These are phyloP conservation scores for Muscina levida DNA, from an alignment of 2,888 invertebrate genomes.

Conservation along the genomic window DNA sequence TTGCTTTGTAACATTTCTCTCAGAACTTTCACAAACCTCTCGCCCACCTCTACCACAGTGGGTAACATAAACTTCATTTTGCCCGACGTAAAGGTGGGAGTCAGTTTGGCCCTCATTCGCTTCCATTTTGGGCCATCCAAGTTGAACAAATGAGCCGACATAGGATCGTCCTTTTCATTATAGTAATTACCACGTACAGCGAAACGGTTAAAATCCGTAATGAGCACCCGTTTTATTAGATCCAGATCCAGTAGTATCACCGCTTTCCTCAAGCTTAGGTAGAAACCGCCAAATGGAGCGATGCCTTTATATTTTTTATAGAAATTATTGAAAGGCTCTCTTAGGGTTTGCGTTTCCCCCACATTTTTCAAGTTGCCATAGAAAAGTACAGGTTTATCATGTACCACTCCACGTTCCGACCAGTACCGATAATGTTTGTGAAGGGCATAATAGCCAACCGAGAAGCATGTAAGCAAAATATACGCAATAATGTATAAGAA, in stretches of 20 bases:
- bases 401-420: conserved; percentile 69
- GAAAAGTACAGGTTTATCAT: conserved; percentile 70
- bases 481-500: conserved; percentile 49
- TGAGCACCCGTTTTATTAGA: conserved; percentile 75
- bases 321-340: conserved; percentile 70
- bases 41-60: conserved; percentile 76
- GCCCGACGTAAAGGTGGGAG: conserved; percentile 81
- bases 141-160: conserved; percentile 77
- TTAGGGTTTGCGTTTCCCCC: conserved; percentile 68
- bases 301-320: conserved; percentile 72
- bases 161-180: conserved; percentile 77
- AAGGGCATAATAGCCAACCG: conserved; percentile 48
- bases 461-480: conserved; percentile 46
- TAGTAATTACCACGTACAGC: conserved; percentile 75
- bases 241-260: conserved; percentile 74
- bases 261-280: conserved; percentile 70
- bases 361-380: conserved; percentile 70
- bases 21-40: conserved; percentile 71
- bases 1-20: conserved; percentile 61
- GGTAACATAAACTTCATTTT: conserved; percentile 81
- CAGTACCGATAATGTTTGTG: conserved; percentile 69
- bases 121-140: conserved; percentile 80
- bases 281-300: conserved; percentile 73
- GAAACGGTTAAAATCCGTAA: conserved; percentile 79
- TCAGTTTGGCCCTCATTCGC: conserved; percentile 79